These are phyloP conservation scores for Drosophila formosana DNA, from an alignment of 2,888 invertebrate genomes.

Conservation along the genomic window DNA sequence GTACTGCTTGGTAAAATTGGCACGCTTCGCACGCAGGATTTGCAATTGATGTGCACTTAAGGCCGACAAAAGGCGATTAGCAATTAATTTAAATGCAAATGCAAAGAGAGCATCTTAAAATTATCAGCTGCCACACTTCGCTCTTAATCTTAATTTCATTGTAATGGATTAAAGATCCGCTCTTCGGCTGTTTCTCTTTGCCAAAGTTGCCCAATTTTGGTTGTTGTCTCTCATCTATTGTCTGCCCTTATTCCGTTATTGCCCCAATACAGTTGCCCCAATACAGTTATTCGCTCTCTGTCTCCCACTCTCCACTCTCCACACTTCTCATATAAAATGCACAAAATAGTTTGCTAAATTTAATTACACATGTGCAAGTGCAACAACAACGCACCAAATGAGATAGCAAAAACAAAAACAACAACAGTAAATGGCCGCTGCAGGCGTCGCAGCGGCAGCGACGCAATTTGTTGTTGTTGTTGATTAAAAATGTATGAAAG, in stretches of 20 bases:
- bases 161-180: too few relatives aligned
- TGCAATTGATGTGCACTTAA: background rate
- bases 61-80: background rate
- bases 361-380: slow-evolving; percentile 63
- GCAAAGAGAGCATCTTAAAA: background rate
- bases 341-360: slow-evolving; percentile 62
- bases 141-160: too few relatives aligned
- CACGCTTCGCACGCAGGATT: background rate
- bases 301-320: background rate
- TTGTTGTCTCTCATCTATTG: background rate
- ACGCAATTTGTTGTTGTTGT: slow-evolving; percentile 46
- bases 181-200: background rate
- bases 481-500: slow-evolving; percentile 78
- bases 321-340: slow-evolving; percentile 33
- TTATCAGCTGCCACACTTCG: background rate
- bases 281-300: background rate
- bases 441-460: slow-evolving; percentile 27
- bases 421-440: slow-evolving; percentile 32
- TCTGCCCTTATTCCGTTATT: background rate
- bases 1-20: background rate
- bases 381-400: slow-evolving; percentile 18
- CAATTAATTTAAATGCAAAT: background rate
- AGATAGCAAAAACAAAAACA: slow-evolving; percentile 14
- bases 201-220: background rate
- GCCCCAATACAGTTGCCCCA: background rate